Base-by-base conservation (phyloP, 2,113 vertebrate species). In the Dicrurus megarhynchus region DNA sequence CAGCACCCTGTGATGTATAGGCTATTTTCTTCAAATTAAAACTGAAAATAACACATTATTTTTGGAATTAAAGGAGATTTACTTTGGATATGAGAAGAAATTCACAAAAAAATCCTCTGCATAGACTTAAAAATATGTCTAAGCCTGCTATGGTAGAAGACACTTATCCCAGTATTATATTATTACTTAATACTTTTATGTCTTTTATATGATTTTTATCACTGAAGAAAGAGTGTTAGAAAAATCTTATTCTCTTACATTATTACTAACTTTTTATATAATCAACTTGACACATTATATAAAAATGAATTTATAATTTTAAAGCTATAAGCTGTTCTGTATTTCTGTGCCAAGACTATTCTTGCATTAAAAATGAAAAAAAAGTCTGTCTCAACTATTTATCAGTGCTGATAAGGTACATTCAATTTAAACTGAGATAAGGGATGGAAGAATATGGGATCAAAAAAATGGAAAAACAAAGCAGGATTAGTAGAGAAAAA, bases 31-130 rank as follows among this genome's bases (percentile, higher is more conserved):
- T 85, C 37, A 70, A 69, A 57, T 32, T n/a, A 52, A 56, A 90
- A 73, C 12, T 28, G 6, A 79, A 87, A 41, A 70, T 16, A 80
- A 57, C 13, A 24, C 3, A 42, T 52, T 68, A 26, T 8, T 83
- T 89, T 83, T 80, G 50, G 23, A 69, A 18, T 53, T 57, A 89
- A 89, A 84, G 22, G 3, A 78, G 10, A 16, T 64, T 77, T 60
- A 56, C 20, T 37, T 37, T 46, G 16, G 28, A 68, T 39, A 41
- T 9, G 19, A 74, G 59, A 61, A 41, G 76, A 79, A 80, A 59
- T 2, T 39, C 2, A 2, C 4, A 6, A 71, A 84, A 68, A 70
- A 44, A 0, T 2, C 5, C 10, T 80, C 63, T 39, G 41, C 12
- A 47, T 35, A 68, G 9, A 42, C 21, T 42, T 59, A 10, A 68